Base-by-base conservation (phyloP, 2,113 vertebrate species). In the Myrmecophaga tridactyla region DNA sequence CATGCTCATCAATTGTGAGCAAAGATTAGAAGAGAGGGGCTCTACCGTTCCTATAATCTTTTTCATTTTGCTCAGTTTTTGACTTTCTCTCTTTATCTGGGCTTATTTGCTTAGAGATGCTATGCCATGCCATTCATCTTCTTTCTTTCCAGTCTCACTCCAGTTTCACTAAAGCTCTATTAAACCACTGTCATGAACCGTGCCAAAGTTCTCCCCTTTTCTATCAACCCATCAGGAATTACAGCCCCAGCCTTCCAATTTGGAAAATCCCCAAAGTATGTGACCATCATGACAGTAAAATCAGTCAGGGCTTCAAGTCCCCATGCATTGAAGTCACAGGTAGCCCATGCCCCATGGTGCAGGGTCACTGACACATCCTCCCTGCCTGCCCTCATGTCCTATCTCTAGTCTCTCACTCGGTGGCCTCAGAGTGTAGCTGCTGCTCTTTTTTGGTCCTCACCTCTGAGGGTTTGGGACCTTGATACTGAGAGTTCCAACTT, bases 291-390 rank as follows among this genome's bases (percentile, higher is more conserved):
- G 41, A 15, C 20, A 18, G 53, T 7, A 36, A 82, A 21, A 46
- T 41, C 9, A 43, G 6, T 7, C 27, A 43, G n/a, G 31, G 5
- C 6, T 70, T 48, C 12, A 9, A 43, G 18, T 4, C 53, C 77
- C 63, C 5, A 0, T 36, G 31, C 0, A 1, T 4, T n/a, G 3
- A 1, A 9, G 12, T 58, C 29, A n/a, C 1, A 29, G 4, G 25
- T 11, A 65, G 20, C 6, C 41, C 41, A 81, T 20, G 29, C 4
- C 51, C n/a, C 36, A 1, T 48, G 5, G 9, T 34, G 41, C 3
- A 20, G n/a, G 43, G 56, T 18, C 10, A 2, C 58, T 29, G 58
- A 65, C 25, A 48, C 14, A 4, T 17, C 29, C 15, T 21, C 2
- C 31, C 39, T 31, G 12, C 29, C 23, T 58, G 43, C 6, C 51